Evolutionary conservation across 1,140 invertebrate genomes (phyloP).

Genomic region (Paraescarpia echinospica): DNA sequence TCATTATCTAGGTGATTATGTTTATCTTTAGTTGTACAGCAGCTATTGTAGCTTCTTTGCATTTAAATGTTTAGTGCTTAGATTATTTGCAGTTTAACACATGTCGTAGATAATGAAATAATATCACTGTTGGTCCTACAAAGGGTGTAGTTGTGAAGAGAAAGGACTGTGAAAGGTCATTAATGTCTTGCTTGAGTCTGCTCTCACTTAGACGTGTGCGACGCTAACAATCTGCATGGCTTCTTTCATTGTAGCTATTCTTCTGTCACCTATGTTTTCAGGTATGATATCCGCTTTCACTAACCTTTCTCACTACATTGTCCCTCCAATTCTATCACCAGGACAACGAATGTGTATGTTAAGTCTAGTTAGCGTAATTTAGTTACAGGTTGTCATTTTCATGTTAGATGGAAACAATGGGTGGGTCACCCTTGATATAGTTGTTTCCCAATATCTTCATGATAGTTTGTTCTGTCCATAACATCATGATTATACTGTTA

Average conservation of each 20-base stretch:
- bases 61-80: not conserved
- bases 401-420: not conserved
- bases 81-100: not conserved
- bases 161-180: not conserved
- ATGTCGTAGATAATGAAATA: not conserved
- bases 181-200: not conserved
- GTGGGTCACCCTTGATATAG: no score
- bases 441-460: no score
- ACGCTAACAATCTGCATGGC: not conserved
- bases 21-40: not conserved
- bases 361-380: not conserved
- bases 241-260: constrained; percentile 6
- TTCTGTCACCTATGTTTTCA: not conserved
- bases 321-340: not conserved
- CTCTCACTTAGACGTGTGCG: not conserved
- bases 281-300: not conserved
- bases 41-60: not conserved
- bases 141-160: not conserved
- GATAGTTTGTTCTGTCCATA: not conserved
- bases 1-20: not conserved
- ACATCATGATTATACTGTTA: not conserved
- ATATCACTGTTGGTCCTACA: not conserved
- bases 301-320: not conserved
- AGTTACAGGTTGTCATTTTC: not conserved
- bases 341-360: not conserved